Base-by-base conservation (phyloP, 1,140 invertebrate genomes). In the Adelges cooleyi region DNA sequence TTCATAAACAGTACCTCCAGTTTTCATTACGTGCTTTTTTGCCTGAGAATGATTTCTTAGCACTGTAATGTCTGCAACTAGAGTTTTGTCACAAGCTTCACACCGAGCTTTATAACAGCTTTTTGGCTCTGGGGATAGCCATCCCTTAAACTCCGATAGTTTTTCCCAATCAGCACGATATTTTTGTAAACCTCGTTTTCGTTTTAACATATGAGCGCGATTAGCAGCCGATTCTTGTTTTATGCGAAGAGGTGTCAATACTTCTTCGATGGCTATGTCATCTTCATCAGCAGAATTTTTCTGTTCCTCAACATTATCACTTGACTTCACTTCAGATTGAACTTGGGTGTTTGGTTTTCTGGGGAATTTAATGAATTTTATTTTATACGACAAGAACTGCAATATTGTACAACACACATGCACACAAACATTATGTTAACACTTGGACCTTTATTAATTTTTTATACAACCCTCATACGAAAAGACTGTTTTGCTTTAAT, bases 151-250 rank as follows among this genome's bases (percentile, higher is more conserved):
- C 65, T 70, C 69, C 4, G 68, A 66, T 11, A 67, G 49, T 38
- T 67, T 38, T 67, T 70, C 69, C 69, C 69, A 70, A 36, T 68
- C 69, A 53, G 67, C 59, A 29, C 69, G 56, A 65, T 70, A 70
- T 23, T 69, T 69, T 59, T 69, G 68, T 40, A 65, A 27, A 48
- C 65, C 67, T 54, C 68, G 52, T 53, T 52, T 67, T 17, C 50
- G 51, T 50, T 65, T 65, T 50, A 66, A 27, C 51, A 44, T 66
- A 48, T 62, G 56, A 48, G 42, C 27, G n/a, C 56, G 56, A 62
- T 62, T 62, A 29, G 40, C 56, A 20, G 56, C 42, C 1, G 56
- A 62, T 62, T 62, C 56, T 62, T 62, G 56, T 62, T 62, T 62
- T 15, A 62, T 62, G 0, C 56, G 56, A 17, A 62, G 27, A 17